Base-by-base conservation (phyloP, 2,888 invertebrate species). In the Andrena haemorrhoa region DNA sequence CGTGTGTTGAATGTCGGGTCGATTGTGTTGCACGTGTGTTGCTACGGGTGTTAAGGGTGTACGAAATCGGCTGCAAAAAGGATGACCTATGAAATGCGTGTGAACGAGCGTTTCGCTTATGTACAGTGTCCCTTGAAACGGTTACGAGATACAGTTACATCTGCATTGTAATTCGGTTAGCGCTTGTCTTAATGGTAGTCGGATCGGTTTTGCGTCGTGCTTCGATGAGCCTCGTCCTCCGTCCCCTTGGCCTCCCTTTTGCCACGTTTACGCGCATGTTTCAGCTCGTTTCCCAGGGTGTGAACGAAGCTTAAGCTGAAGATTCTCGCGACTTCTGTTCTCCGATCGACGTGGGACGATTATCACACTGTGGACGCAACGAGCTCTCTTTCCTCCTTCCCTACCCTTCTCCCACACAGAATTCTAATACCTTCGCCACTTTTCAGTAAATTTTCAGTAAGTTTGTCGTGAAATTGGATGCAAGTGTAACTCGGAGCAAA, bases 21-120 rank as follows among this genome's bases (percentile, higher is more conserved):
- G 58, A n/a, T 29, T 5, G 64, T 29, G 49, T 66, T 49, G 31
- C 12, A 20, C 16, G 23, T 23, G 12, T 61, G 53, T 70, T 56
- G 23, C 56, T 56, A 56, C 12, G 10, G 63, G 65, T 49, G 20
- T 49, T 70, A 56, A 79, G 35, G 53, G 71, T 79, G 69, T 85
- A 84, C 82, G 78, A 87, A 85, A 80, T 88, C 41, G 86, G 71
- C 78, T 87, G 86, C 84, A 86, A 87, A 88, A 88, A 75, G 74
- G 85, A 81, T 81, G 88, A 84, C 33, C 76, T 84, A 88, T 86
- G 87, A 88, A 80, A 88, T 68, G 86, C 78, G 66, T 72, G 82
- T 87, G 88, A 82, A 82, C 69, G 84, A 80, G 86, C 79, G 51
- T 66, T 31, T 77, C 33, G 74, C 79, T 70, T 87, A 87, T 88